Evolutionary conservation across 2,113 vertebrate genomes (phyloP), one percentile per base, ranked within the genome.

Genomic region (Gymnobelideus leadbeateri): DNA sequence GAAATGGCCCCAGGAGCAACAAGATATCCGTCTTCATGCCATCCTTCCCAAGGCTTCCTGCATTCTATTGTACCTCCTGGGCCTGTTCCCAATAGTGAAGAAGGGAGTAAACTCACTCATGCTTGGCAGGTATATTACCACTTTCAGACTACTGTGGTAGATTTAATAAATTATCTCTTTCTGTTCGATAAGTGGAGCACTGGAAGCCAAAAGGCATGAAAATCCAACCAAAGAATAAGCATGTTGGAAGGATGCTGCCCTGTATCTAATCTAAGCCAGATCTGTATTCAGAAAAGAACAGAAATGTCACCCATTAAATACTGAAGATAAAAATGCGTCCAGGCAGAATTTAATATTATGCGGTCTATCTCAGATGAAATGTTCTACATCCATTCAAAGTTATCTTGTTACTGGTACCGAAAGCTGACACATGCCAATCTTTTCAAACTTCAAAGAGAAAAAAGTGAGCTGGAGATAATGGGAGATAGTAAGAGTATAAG

Each of bases 41-140:
- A 2, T 21, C 55, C 2, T 57, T 55, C 47, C 61, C 28, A 90
- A 92, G 8, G 31, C 43, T 97, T 77, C 90, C 93, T 84, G 47
- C 46, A 91, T 77, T 84, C 24, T 37, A 93, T 91, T 91, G 92
- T 43, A 55, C 55, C 31, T 91, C 31, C 57, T 95, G 96, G 37
- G 21, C 93, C 55, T 90, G 46, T 92, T 52, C 50, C 89, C 51
- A 94, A 23, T 47, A 53, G 7, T 90, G 68, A 96, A 51, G 93
- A 96, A 95, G 51, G 23, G 53, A 95, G 89, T 91, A 89, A 94
- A 95, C 91, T 94, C 28, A 46, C 89, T 94, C 96, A 55, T 91
- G 94, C 55, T 92, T 96, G 91, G 89, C n/a, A 92, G 31, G 26
- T 92, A 91, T 93, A 93, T 61, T 91, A 95, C 46, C 8, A 92